phyloP scores from a whole-genome alignment of 2,888 invertebrate species.

The Lucinisca nassula region DNA sequence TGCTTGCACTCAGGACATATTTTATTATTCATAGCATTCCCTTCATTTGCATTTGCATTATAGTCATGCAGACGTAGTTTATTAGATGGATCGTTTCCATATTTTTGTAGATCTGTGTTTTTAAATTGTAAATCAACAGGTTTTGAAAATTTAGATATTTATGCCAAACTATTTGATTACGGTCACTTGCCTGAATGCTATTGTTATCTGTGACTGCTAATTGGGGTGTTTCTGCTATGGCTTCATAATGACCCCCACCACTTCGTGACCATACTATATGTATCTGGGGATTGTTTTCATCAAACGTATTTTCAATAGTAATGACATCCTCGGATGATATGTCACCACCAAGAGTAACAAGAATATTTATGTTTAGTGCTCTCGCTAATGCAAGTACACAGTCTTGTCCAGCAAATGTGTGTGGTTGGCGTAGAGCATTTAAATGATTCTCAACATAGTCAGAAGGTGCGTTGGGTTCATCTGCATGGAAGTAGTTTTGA shows the following conservation, averaged over 20 bases:
- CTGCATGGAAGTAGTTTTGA: background rate
- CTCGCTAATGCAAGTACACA: background rate
- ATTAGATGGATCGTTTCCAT: no score
- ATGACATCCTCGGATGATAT: background rate
- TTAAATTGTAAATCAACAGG: no score
- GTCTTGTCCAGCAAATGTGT: background rate
- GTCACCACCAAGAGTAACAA: background rate
- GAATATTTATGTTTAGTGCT: background rate
- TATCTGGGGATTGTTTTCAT: background rate
- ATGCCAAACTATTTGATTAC: no score
- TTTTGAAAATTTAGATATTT: no score
- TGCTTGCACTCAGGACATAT: no score
- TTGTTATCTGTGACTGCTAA: no score
- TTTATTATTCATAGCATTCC: no score
- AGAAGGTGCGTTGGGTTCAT: background rate
- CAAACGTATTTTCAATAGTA: background rate
- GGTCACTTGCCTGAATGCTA: no score
- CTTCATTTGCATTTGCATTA: no score
- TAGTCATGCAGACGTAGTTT: no score
- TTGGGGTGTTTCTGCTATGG: background rate
- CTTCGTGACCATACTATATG: background rate
- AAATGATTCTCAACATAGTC: background rate
- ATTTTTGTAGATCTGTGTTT: no score
- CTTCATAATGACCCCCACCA: background rate
- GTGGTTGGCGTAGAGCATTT: background rate